Conservation (phyloP, 2,797 vertebrate species). For the Prionace glauca region DNA sequence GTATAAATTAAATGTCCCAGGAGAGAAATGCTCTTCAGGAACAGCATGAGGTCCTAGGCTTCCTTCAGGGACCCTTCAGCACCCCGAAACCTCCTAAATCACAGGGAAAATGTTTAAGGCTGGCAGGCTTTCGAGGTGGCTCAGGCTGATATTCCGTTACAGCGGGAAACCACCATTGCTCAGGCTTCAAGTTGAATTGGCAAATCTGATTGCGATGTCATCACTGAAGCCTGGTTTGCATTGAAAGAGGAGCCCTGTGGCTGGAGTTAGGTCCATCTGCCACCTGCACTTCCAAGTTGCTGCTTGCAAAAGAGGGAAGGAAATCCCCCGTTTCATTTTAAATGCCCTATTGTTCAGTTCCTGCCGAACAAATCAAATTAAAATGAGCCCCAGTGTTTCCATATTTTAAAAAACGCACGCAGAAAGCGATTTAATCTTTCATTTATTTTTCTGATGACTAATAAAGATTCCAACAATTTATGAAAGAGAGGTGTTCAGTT, state of each 20-base stretch:
- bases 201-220: background rate
- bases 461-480: background rate
- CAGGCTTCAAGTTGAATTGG: background rate
- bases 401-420: background rate
- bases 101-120: background rate
- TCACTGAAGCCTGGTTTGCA: background rate
- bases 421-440: background rate
- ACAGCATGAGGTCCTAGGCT: background rate
- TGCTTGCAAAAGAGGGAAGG: background rate
- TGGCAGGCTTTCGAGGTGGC: background rate
- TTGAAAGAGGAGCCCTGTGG: background rate
- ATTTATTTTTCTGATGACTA: background rate
- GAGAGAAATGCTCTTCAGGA: background rate
- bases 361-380: no score
- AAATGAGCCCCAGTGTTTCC: background rate
- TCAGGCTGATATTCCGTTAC: background rate
- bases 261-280: background rate
- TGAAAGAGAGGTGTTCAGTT: background rate
- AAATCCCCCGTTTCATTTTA: background rate
- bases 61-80: background rate
- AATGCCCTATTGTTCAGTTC: background rate
- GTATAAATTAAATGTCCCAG: background rate
- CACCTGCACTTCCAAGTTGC: background rate
- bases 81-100: background rate
- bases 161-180: background rate